These are phyloP conservation scores for Theristicus caerulescens DNA, from an alignment of 2,113 vertebrate genomes.

Conservation along the genomic window DNA sequence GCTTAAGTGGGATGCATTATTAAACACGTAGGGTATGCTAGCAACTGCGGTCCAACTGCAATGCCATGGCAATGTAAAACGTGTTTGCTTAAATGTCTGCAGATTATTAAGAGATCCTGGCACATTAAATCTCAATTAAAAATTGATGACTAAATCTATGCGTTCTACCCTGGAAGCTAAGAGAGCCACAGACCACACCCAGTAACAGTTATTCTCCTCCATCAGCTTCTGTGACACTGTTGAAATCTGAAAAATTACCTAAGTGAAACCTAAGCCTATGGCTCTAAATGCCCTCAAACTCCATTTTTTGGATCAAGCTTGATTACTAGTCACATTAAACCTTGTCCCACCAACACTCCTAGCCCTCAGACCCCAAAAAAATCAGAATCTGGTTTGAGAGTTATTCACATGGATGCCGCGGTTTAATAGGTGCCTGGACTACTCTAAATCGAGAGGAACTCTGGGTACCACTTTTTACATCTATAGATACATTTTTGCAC, in stretches of 20 bases:
- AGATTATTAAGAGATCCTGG: not conserved
- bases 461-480: not conserved
- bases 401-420: not conserved
- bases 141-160: not conserved
- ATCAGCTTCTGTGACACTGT: not conserved
- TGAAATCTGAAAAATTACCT: not conserved
- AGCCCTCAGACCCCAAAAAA: not conserved
- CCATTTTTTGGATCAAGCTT: not conserved
- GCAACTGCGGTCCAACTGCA: not conserved
- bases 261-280: not conserved
- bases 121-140: not conserved
- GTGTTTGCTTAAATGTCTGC: not conserved
- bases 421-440: not conserved
- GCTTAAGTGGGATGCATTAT: not conserved
- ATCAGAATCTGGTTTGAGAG: not conserved
- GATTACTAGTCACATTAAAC: not conserved
- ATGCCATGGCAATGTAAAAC: conserved; percentile 5
- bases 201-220: not conserved
- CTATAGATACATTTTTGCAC: not conserved
- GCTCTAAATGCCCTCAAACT: not conserved
- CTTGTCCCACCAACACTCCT: not conserved
- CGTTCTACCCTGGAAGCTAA: not conserved
- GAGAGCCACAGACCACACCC: not conserved
- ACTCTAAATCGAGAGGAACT: not conserved
- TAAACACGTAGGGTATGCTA: not conserved